Percentiles rank a stretch among this genome's conserved stretches.
Conservation (phyloP, 2,888 invertebrate genomes). For the Polydrusus cervinus region DNA sequence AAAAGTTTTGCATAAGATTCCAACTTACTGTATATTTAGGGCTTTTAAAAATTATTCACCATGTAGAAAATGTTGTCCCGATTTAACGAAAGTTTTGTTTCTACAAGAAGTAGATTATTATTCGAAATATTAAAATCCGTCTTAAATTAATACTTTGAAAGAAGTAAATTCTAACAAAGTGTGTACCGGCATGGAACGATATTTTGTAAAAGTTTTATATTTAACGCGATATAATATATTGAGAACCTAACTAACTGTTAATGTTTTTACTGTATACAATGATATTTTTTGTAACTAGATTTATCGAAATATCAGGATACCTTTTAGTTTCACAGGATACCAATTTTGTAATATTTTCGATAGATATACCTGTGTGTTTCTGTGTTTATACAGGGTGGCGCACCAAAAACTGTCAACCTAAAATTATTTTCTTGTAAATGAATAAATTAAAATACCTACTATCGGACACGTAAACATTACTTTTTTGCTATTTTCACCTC, state of each 20-base stretch:
- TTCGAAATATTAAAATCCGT: background rate
- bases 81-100: background rate
- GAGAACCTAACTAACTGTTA: background rate
- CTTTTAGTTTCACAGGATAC: background rate
- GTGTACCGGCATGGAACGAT: too few relatives aligned
- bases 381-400: too few relatives aligned
- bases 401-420: too few relatives aligned
- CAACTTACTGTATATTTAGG: too few relatives aligned
- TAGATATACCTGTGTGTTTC: background rate
- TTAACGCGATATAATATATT: background rate
- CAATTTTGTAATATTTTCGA: background rate
- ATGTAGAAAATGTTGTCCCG: too few relatives aligned
- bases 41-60: too few relatives aligned
- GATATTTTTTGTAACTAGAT: constrained; percentile 1
- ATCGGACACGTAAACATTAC: too few relatives aligned
- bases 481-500: too few relatives aligned
- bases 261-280: constrained; percentile 18
- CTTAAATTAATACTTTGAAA: background rate
- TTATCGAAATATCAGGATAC: background rate
- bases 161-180: too few relatives aligned
- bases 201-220: background rate
- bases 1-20: too few relatives aligned
- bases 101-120: background rate
- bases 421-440: too few relatives aligned
- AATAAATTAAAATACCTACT: too few relatives aligned